These are phyloP conservation scores for Rana temporaria DNA, from an alignment of 2,113 vertebrate species.

Conservation along the genomic window DNA sequence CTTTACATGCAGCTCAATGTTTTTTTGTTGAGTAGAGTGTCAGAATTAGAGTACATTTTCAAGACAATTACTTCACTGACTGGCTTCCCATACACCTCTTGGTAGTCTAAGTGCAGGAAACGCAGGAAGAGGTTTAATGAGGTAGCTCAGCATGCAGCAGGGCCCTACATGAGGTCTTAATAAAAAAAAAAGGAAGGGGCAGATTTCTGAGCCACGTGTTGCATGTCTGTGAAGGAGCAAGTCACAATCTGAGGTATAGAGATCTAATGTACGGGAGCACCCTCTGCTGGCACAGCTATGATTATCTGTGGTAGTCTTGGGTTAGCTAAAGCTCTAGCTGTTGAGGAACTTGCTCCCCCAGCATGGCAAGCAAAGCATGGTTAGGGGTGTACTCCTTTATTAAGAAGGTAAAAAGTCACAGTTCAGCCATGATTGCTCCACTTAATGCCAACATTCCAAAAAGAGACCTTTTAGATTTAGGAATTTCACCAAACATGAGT, in stretches of 20 bases:
- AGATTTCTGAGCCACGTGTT: constrained; percentile 41
- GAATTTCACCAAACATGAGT: no score
- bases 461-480: no score
- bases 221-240: constrained; percentile 30
- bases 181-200: constrained; percentile 42
- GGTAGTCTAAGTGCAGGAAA: constrained; percentile 41
- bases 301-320: no score
- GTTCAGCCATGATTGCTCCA: no score
- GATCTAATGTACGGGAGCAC: constrained; percentile 31
- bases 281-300: constrained; percentile 33
- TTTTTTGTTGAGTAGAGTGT: constrained; percentile 1
- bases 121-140: constrained; percentile 54
- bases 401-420: no score
- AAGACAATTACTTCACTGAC: constrained; percentile 15
- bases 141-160: constrained; percentile 44
- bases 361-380: no score
- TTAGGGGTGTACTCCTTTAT: no score
- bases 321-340: no score
- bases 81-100: constrained; percentile 9
- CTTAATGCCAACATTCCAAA: no score
- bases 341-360: no score
- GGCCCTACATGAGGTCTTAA: constrained; percentile 48
- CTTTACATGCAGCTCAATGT: neutral
- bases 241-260: neutral
- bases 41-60: neutral